A percentile compares a stretch with the other conserved stretches of the same genome.
phyloP scores from a whole-genome alignment of 1,140 invertebrate genomes.

The Orussus abietinus region DNA sequence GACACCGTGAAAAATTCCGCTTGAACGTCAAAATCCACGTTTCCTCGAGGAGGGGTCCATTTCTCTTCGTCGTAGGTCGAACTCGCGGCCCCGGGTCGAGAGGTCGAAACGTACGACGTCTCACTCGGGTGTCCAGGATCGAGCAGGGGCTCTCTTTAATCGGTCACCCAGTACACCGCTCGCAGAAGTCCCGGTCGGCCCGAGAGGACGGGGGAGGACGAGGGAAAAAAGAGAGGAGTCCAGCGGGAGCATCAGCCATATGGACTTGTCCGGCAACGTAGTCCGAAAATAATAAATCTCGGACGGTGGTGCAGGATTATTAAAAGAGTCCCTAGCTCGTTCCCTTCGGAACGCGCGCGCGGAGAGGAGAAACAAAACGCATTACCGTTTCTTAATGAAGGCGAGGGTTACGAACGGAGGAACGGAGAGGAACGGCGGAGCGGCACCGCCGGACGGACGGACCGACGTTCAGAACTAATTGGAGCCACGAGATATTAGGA shows the following conservation, averaged over 20 bases:
- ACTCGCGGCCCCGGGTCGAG: too few relatives aligned
- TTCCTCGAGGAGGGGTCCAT: too few relatives aligned
- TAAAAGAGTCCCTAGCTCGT: slow-evolving; percentile 46
- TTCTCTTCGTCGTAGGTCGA: too few relatives aligned
- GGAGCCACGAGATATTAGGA: slow-evolving; percentile 44
- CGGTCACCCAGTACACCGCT: too few relatives aligned
- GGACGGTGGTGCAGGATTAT: slow-evolving; percentile 45
- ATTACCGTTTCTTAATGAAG: slow-evolving; percentile 55
- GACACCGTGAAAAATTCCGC: too few relatives aligned
- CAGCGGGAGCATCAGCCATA: slow-evolving; percentile 31
- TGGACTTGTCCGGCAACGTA: slow-evolving; percentile 44
- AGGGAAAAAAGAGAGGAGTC: slow-evolving; percentile 17
- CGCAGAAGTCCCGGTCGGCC: too few relatives aligned
- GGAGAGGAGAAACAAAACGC: slow-evolving; percentile 50
- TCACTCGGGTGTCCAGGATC: too few relatives aligned
- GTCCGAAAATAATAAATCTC: slow-evolving; percentile 56
- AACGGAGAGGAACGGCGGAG: slow-evolving; percentile 22
- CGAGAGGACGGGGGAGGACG: slow-evolving; percentile 5
- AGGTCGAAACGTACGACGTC: too few relatives aligned
- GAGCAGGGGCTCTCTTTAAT: too few relatives aligned
- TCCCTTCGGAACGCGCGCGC: slow-evolving; percentile 22
- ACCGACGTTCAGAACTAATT: slow-evolving; percentile 43
- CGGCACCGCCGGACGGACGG: slow-evolving; percentile 23
- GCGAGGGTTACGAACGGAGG: slow-evolving; percentile 40
- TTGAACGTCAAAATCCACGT: too few relatives aligned